Conservation (phyloP, 2,113 vertebrate species). For the Pseudolaguvia tuberculata region DNA sequence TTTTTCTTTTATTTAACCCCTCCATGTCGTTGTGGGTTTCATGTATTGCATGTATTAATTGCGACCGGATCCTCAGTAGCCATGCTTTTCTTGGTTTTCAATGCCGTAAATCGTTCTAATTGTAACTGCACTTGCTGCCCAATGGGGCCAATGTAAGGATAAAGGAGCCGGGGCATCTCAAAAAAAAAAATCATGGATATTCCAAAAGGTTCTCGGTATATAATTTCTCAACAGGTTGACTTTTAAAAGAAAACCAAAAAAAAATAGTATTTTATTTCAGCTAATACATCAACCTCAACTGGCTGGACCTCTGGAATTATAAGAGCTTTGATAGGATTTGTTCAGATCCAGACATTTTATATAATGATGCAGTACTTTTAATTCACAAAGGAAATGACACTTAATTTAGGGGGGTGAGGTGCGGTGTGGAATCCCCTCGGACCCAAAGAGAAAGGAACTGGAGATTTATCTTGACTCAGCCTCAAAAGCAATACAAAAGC, state of each 20-base stretch:
- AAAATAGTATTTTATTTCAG: conserved; percentile 67
- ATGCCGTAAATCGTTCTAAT: conserved; percentile 53
- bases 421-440: conserved; percentile 24
- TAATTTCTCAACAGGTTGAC: conserved; percentile 52
- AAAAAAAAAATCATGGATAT: conserved; percentile 49
- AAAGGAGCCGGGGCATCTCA: conserved; percentile 59
- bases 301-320: neutral
- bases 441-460: conserved; percentile 12
- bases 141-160: conserved; percentile 55
- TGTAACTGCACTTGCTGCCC: conserved; percentile 38
- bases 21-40: conserved; percentile 59
- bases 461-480: conserved; percentile 57
- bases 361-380: conserved; percentile 69
- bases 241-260: too few species aligned
- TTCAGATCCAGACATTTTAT: conserved; percentile 34
- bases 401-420: conserved; percentile 48
- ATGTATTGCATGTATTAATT: conserved; percentile 64
- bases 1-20: conserved; percentile 37
- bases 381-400: conserved; percentile 67
- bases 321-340: neutral
- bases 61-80: conserved; percentile 38
- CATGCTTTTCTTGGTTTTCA: conserved; percentile 56
- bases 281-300: conserved; percentile 53
- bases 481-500: conserved; percentile 74
- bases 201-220: conserved; percentile 52